Evolutionary conservation across 1,140 invertebrate species (phyloP).

Genomic region (fruit fly (Drosophila melanogaster)): DNA sequence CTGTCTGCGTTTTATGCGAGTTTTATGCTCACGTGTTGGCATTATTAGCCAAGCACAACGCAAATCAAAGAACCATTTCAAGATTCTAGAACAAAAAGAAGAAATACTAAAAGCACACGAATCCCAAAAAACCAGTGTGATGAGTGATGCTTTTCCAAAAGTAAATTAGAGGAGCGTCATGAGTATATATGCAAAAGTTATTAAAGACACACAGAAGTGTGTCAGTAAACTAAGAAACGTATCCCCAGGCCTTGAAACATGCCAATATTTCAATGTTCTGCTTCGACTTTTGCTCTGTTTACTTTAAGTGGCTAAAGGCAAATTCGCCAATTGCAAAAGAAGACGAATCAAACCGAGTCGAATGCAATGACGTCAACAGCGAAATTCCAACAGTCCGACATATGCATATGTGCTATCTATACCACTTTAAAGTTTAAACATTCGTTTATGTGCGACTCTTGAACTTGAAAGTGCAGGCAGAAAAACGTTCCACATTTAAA

Average conservation of each 20-base stretch:
- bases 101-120: not conserved
- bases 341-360: constrained; percentile 30
- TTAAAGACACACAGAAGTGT: not conserved
- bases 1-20: constrained; percentile 50
- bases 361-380: constrained; percentile 40
- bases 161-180: too few relatives aligned
- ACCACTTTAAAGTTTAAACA: constrained; percentile 52
- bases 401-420: constrained; percentile 44
- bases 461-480: constrained; percentile 41
- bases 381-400: constrained; percentile 25
- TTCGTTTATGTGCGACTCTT: constrained; percentile 38
- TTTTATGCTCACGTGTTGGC: constrained; percentile 77
- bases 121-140: not conserved
- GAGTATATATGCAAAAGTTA: too few relatives aligned
- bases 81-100: constrained; percentile 2
- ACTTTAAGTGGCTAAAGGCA: constrained; percentile 44
- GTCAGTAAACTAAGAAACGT: constrained; percentile 38
- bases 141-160: not conserved
- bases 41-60: constrained; percentile 31
- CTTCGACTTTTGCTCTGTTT: constrained; percentile 28
- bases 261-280: not conserved
- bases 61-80: constrained; percentile 13
- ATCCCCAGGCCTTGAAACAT: constrained; percentile 21
- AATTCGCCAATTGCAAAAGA: constrained; percentile 38
- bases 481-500: constrained; percentile 15